Conservation (phyloP, 2,113 vertebrate genomes). For the human (Homo sapiens) region DNA sequence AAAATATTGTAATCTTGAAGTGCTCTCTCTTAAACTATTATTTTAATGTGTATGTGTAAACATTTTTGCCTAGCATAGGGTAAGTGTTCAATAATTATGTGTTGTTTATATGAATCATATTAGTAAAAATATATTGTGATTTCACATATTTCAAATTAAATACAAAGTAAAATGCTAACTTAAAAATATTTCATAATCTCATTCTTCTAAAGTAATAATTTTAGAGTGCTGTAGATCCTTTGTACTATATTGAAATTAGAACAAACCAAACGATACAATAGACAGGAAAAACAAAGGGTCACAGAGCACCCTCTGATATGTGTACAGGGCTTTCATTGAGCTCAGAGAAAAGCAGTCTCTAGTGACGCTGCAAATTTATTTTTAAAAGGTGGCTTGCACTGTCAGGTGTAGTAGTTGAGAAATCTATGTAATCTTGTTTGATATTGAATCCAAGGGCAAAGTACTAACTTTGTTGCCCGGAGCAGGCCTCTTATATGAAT, state of each 20-base stretch:
- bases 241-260: conserved; percentile 33
- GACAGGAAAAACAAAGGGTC: conserved; percentile 7
- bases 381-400: conserved; percentile 52
- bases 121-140: neutral
- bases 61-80: neutral
- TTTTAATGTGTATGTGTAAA: neutral
- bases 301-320: neutral
- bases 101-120: neutral
- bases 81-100: neutral
- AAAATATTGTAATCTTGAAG: neutral
- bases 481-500: conserved; percentile 11
- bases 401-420: conserved; percentile 47
- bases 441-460: conserved; percentile 57
- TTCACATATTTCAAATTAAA: neutral
- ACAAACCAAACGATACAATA: neutral
- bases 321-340: neutral
- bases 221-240: neutral
- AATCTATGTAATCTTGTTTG: conserved; percentile 61
- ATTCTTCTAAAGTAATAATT: neutral
- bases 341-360: conserved; percentile 26
- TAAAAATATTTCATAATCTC: neutral
- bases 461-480: neutral
- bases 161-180: neutral
- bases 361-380: conserved; percentile 47
- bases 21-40: neutral